Base-by-base conservation (phyloP, 2,797 vertebrate genomes). In the Cynopterus sphinx region DNA sequence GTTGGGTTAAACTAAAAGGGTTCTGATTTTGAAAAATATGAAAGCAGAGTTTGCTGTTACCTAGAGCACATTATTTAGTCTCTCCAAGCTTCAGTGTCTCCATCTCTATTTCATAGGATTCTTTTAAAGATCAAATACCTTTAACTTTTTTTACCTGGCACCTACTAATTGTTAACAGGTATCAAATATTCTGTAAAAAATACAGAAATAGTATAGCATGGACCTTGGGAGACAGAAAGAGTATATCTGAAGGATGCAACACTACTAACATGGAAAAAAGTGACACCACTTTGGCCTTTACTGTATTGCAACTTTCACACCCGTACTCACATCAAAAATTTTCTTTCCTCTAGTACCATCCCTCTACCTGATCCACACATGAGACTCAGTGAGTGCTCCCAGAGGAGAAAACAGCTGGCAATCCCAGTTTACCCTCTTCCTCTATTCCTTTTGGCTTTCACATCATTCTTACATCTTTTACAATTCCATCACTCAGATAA, bases 11-110 rank as follows among this genome's bases (percentile, higher is more conserved):
- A 92, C 17, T 26, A 15, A 59, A 77, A 31, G 26, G 21, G 81
- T 57, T 93, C 33, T 46, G 49, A 12, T 59, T 93, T 74, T 92
- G 33, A 87, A 95, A 88, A 96, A 68, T 9, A 15, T 2, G 39
- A 87, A 90, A 88, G 41, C 57, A 74, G 16, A 68, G 9, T 7
- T 91, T 85, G 28, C 17, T 87, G 10, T 78, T 33, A 68, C 28
- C 21, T 78, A 36, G 39, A 81, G 2, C 24, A 90, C 63, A n/a
- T 90, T 86, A 78, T n/a, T 94, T 81, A 51, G 22, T 85, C 7
- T 91, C 46, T 96, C 28, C 26, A 46, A 36, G 59, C 46, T 74
- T 96, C 8, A 31, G 1, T 90, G 90, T 63, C 17, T 70, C 31
- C n/a, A 73, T 3, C 26, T 83, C 5, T 77, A 2, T 81, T 87